Evolutionary conservation across 2,797 vertebrate genomes (phyloP).

Genomic region (Peromyscus eremicus): DNA sequence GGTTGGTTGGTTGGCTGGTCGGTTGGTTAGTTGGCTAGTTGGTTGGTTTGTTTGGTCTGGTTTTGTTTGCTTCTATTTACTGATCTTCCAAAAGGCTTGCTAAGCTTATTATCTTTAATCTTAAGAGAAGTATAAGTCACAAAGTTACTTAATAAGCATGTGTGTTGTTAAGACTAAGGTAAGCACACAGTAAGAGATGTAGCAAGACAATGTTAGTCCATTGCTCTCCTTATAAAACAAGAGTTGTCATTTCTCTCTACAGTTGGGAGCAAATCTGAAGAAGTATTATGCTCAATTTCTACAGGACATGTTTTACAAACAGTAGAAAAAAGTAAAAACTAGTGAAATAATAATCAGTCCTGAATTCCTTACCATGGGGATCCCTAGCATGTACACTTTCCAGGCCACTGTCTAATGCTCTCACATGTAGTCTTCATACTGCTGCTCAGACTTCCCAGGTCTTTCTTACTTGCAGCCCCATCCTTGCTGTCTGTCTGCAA

Average conservation of each 20-base stretch:
- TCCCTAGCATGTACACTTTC: neutral
- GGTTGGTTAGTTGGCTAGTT: too few relatives aligned
- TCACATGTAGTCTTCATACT: neutral
- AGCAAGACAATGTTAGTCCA: neutral
- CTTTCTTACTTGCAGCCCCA: neutral
- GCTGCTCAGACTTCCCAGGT: neutral
- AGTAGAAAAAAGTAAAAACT: neutral
- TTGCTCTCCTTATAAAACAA: neutral
- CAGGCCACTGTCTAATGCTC: neutral
- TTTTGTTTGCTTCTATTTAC: neutral
- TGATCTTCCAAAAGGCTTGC: neutral
- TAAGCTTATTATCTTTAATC: neutral
- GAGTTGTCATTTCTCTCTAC: neutral
- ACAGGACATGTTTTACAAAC: neutral
- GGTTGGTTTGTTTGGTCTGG: neutral
- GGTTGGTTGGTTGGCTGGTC: neutral
- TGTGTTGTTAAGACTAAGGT: neutral
- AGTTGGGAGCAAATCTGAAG: neutral
- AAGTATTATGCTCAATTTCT: neutral
- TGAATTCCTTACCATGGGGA: neutral
- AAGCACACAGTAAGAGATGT: neutral
- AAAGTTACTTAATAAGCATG: neutral
- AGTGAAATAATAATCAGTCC: neutral
- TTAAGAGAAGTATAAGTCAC: neutral
- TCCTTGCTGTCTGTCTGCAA: neutral